phyloP scores from a whole-genome alignment of 2,797 vertebrate genomes.

The Sarcophilus harrisii region DNA sequence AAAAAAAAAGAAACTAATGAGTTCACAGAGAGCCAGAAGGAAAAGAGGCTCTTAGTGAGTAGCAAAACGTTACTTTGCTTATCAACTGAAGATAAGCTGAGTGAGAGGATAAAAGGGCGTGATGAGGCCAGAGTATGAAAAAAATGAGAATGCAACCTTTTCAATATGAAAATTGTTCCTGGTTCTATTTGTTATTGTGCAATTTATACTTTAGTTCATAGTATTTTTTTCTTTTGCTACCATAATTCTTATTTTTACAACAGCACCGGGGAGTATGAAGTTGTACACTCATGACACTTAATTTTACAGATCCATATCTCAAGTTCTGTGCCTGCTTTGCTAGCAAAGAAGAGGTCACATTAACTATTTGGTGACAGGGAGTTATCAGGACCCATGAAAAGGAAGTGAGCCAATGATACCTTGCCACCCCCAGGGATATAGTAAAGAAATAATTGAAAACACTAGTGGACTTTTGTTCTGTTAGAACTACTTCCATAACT shows the following conservation, averaged over 20 bases:
- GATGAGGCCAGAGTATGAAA: neutral
- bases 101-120: neutral
- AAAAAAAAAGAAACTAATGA: neutral
- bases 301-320: neutral
- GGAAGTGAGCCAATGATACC: too few relatives aligned
- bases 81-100: neutral
- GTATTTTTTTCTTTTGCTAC: neutral
- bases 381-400: neutral
- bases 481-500: neutral
- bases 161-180: neutral
- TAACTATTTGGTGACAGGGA: neutral
- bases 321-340: neutral
- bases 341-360: neutral
- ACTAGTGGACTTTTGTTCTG: neutral
- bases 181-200: neutral
- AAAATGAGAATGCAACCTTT: neutral
- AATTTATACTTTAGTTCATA: neutral
- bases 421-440: neutral
- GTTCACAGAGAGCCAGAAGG: neutral
- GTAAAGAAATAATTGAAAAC: neutral
- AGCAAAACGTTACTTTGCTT: neutral
- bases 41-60: neutral
- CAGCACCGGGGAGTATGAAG: neutral
- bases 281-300: neutral
- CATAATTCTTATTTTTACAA: neutral